Evolutionary conservation across 2,113 vertebrate genomes (phyloP).

Genomic region (Kryptolebias marmoratus): DNA sequence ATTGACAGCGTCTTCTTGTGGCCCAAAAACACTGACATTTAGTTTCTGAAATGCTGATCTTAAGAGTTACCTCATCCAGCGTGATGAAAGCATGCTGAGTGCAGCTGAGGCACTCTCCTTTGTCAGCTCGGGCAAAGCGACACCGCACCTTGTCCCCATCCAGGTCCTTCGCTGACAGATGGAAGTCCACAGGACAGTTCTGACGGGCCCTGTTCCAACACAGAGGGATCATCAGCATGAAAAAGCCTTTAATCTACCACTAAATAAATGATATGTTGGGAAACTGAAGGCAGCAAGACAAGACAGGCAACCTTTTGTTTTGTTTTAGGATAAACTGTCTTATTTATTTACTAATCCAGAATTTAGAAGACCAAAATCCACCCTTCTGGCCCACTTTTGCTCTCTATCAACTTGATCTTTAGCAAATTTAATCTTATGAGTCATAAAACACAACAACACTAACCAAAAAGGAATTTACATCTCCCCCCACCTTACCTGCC

Average conservation of each 20-base stretch:
- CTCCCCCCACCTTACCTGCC: too few relatives aligned
- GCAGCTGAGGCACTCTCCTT: slow-evolving; percentile 64
- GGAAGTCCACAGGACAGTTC: slow-evolving; percentile 62
- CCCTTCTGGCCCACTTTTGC: too few relatives aligned
- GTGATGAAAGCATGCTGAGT: slow-evolving; percentile 59
- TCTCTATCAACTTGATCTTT: too few relatives aligned
- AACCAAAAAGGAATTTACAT: too few relatives aligned
- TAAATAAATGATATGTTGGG: background rate
- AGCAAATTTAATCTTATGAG: too few relatives aligned
- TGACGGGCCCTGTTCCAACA: slow-evolving; percentile 54
- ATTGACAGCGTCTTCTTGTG: background rate
- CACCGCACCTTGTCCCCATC: slow-evolving; percentile 75
- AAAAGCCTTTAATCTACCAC: background rate
- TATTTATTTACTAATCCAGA: too few relatives aligned
- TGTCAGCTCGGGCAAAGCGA: slow-evolving; percentile 54
- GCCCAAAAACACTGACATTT: background rate
- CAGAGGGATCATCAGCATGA: background rate
- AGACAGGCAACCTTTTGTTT: background rate
- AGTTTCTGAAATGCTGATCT: background rate
- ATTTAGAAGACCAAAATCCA: too few relatives aligned
- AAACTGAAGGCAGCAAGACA: background rate
- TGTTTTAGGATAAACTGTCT: too few relatives aligned
- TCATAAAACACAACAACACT: too few relatives aligned
- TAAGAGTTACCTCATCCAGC: slow-evolving; percentile 65
- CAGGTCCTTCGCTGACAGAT: slow-evolving; percentile 66